Base-by-base conservation (phyloP, 1,140 invertebrate species). In the Campoletis sonorensis region DNA sequence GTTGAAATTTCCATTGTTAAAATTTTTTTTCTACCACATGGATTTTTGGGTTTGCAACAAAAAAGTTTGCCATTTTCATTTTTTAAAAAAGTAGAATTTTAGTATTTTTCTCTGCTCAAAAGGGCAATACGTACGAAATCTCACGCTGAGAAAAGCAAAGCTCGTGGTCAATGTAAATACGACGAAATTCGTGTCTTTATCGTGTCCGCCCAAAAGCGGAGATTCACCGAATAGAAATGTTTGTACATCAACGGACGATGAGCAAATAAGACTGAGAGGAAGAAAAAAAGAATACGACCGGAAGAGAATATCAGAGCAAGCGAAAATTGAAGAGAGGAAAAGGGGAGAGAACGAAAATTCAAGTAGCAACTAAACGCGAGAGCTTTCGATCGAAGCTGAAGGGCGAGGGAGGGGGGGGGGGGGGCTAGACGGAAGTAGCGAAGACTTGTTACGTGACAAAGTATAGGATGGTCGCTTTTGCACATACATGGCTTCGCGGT, bases 341-440 rank as follows among this genome's bases (percentile, higher is more conserved):
- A 84, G 68, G 81, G 82, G 49, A 83, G 18, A n/a, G 21, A 58
- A 4, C 8, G 54, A 67, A 27, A 67, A 67, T 26, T 67, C 80
- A 82, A 81, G 78, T 81, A 82, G 64, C 78, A 82, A 85, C 82
- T 83, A 79, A 82, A 85, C 84, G 82, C 84, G 79, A 27, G 61
- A 67, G 61, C 21, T 67, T 21, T 67, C 21, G 61, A 23, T 67
- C 61, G 61, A 27, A 10, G 33, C 23, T 49, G 40, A 13, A 23
- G 18, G 71, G 30, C n/a, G 23, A 21, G 71, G 4, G 21, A 21
- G 40, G 1, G 21, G 71, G 30, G 37, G 23, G 11, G 71, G 4
- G 21, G 10, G 40, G 1, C 8, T 73, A 73, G 16, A 37, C 40
- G 71, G 71, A 73, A 73, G 71, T 37, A 37, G 21, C 61, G 23